These are phyloP conservation scores for Agrilus mali DNA, from an alignment of 2,888 invertebrate genomes.

Conservation along the genomic window DNA sequence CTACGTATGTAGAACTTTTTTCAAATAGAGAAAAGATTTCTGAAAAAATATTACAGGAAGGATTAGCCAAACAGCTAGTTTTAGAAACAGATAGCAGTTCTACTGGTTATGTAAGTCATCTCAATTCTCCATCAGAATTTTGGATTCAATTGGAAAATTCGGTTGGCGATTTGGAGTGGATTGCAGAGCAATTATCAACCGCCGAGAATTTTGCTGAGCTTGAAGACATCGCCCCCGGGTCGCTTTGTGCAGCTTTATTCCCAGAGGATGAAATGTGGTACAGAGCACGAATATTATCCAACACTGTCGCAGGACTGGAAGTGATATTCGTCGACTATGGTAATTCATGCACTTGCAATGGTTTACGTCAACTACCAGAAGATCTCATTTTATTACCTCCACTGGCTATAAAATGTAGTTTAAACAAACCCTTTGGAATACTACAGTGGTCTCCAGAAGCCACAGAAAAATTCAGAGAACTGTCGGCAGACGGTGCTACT, in stretches of 20 bases:
- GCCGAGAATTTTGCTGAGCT: conserved; percentile 40
- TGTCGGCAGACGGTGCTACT: conserved; percentile 56
- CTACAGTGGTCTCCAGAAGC: conserved; percentile 52
- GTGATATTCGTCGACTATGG: conserved; percentile 60
- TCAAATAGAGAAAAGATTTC: conserved; percentile 47
- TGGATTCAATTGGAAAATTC: conserved; percentile 60
- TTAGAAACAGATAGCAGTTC: conserved; percentile 14
- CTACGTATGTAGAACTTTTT: conserved; percentile 52
- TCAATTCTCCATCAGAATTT: conserved; percentile 57
- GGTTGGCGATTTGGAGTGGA: conserved; percentile 43
- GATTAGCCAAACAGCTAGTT: conserved; percentile 36
- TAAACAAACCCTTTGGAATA: conserved; percentile 38
- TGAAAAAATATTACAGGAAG: conserved; percentile 45
- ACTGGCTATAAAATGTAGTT: conserved; percentile 49
- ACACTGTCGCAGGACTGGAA: conserved; percentile 43
- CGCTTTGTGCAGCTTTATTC: conserved; percentile 52
- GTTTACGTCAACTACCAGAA: conserved; percentile 47
- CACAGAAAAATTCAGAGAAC: conserved; percentile 49
- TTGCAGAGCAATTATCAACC: conserved; percentile 43
- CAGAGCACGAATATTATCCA: conserved; percentile 44
- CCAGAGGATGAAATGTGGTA: conserved; percentile 56
- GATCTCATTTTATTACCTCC: conserved; percentile 44
- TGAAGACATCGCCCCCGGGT: conserved; percentile 43
- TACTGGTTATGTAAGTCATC: conserved; percentile 53
- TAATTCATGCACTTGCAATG: conserved; percentile 48